Conservation (phyloP, 64 coral and sea anemone genomes). For the Montipora cactus region DNA sequence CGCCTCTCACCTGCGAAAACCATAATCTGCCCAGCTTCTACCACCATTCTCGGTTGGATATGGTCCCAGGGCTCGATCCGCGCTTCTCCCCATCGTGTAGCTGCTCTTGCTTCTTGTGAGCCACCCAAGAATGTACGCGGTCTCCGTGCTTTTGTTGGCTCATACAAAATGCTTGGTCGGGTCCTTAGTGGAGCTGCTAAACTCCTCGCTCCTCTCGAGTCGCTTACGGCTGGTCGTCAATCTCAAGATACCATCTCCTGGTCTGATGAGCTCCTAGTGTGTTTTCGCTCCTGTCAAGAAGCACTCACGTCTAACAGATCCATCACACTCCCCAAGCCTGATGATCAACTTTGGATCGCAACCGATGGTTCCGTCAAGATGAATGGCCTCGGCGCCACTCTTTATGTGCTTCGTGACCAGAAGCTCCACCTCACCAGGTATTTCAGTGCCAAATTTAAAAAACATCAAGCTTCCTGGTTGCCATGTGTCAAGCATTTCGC, state of each 20-base stretch:
- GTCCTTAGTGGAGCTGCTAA: neutral
- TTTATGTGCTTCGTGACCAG: too few relatives aligned
- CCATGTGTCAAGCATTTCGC: constrained; percentile 49
- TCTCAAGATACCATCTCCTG: neutral
- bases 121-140: neutral
- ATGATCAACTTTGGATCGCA: constrained; percentile 25
- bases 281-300: constrained; percentile 4
- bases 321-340: constrained; percentile 8
- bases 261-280: neutral
- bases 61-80: neutral
- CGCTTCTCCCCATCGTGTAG: neutral
- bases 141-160: neutral
- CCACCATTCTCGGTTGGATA: neutral
- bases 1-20: neutral
- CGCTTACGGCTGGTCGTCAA: neutral
- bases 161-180: neutral
- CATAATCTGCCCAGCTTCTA: neutral
- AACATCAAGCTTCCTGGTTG: constrained; percentile 15
- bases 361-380: constrained; percentile 19
- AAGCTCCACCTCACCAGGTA: too few relatives aligned
- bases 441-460: constrained; percentile 2
- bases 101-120: neutral
- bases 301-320: neutral
- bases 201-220: constrained; percentile 13
- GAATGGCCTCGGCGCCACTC: too few relatives aligned